phyloP scores from a whole-genome alignment of 30 jellyfish, hydroid and myxozoan species.

The Chrysaora quinquecirrha region DNA sequence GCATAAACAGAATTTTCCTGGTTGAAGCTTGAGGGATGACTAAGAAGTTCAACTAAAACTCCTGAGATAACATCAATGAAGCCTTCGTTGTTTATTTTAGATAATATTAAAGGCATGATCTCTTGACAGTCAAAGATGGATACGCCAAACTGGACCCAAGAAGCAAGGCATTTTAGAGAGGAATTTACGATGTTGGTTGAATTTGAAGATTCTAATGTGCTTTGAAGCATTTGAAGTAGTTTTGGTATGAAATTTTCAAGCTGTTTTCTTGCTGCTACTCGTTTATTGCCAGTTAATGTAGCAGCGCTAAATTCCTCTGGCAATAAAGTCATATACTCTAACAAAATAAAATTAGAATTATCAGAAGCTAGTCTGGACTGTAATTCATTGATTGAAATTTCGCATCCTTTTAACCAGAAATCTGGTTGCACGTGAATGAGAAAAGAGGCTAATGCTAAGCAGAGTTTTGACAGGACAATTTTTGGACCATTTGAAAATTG shows the following conservation, averaged over 20 bases:
- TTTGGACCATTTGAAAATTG: constrained; percentile 42
- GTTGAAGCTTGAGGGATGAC: constrained; percentile 77
- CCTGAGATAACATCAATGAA: constrained; percentile 38
- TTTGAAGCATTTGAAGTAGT: constrained; percentile 39
- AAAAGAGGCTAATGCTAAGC: constrained; percentile 58
- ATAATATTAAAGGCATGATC: constrained; percentile 51
- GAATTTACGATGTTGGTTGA: constrained; percentile 3
- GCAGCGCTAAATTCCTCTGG: constrained; percentile 72
- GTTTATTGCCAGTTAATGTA: constrained; percentile 36
- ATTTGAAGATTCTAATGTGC: constrained; percentile 18
- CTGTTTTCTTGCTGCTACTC: constrained; percentile 39
- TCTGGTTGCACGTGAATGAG: constrained; percentile 55
- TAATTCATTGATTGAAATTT: constrained; percentile 19
- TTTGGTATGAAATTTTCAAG: constrained; percentile 40
- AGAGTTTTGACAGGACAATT: constrained; percentile 68
- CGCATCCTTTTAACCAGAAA: constrained; percentile 38
- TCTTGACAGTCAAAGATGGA: constrained; percentile 58
- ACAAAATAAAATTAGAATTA: constrained; percentile 10
- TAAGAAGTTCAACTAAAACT: constrained; percentile 64
- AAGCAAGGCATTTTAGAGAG: constrained; percentile 43
- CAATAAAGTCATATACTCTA: constrained; percentile 58
- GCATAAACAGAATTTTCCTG: constrained; percentile 67
- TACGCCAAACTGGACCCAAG: constrained; percentile 89
- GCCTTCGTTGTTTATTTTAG: constrained; percentile 20
- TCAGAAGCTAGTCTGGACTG: constrained; percentile 2